Evolutionary conservation across 92 coral and sea anemone genomes (phyloP), one percentile per base, ranked within the genome.

Genomic region (Palythoa grandis): DNA sequence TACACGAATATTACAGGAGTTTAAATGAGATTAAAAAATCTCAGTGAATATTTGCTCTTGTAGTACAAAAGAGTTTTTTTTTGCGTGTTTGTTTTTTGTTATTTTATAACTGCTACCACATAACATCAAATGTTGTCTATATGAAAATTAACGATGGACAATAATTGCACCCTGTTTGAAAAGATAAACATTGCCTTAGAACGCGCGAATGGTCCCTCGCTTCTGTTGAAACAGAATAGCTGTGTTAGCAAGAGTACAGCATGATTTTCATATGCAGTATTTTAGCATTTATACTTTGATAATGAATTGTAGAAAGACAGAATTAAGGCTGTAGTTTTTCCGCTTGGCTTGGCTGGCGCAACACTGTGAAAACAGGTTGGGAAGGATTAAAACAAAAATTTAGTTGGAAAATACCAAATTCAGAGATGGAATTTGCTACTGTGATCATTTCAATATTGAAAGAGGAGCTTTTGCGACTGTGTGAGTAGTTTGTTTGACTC

Each of bases 111-210:
- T 66, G 66, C 20, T 16, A 48, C 60, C 73, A 70, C 63, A 66
- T 4, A 66, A 66, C 85, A 67, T 25, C 47, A 65, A 66, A 43
- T 80, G 61, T 66, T 65, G 58, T 63, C 53, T 39, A 65, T 60
- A 65, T 43, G 58, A 80, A 80, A 50, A 47, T 65, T 80, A 80
- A 80, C 63, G 85, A 65, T 11, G 17, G 2, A n/a, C 82, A 35
- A 65, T 65, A 57, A 79, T 61, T 48, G 85, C 61, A 14, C 85
- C 40, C 85, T 61, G 85, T 80, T 80, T 80, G 85, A 80, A 68
- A 80, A 80, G n/a, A 67, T 68, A 80, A 80, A 80, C 85, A 80
- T 65, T 68, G 39, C n/a, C 23, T 2, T 5, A 14, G 72, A 35
- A 23, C 43, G 35, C n/a, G 72, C 74, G 74, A 80, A n/a, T 13